Evolutionary conservation across 1,140 invertebrate species (phyloP).

Genomic region (Hycleus phaleratus): DNA sequence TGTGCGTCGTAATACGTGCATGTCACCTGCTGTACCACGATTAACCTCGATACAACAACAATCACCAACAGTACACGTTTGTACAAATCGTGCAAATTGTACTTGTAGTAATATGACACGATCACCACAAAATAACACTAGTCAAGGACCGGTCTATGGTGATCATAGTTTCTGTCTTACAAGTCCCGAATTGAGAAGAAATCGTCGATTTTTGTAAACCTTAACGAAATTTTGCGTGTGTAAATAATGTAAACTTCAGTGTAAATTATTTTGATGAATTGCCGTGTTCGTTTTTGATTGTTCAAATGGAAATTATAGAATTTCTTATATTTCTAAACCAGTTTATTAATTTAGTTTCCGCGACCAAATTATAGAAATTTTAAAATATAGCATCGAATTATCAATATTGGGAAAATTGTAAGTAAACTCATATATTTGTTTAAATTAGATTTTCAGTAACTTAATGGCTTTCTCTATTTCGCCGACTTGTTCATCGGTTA

Average conservation of each 20-base stretch:
- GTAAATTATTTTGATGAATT: neutral
- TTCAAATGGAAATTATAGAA: too few species aligned
- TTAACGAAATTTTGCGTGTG: neutral
- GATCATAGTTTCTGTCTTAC: slow-evolving; percentile 30
- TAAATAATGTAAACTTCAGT: neutral
- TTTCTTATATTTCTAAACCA: too few species aligned
- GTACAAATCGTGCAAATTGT: too few species aligned
- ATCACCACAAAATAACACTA: neutral
- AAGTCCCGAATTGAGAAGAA: slow-evolving; percentile 28
- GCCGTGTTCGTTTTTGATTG: too few species aligned
- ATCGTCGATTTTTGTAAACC: slow-evolving; percentile 26
- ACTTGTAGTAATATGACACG: neutral
- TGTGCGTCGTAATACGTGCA: neutral
- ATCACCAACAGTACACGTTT: too few species aligned
- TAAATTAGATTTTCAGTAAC: too few species aligned
- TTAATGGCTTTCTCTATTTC: slow-evolving; percentile 12
- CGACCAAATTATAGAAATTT: too few species aligned
- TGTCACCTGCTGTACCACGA: neutral
- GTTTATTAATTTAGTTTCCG: too few species aligned
- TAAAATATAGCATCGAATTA: too few species aligned
- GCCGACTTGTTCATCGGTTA: slow-evolving; percentile 35
- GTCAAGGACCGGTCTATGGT: slow-evolving; percentile 31
- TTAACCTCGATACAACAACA: neutral
- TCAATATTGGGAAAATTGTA: too few species aligned
- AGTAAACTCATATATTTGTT: too few species aligned